Base-by-base conservation (phyloP, 1,140 invertebrate genomes). In the Drosophila baimaii region DNA sequence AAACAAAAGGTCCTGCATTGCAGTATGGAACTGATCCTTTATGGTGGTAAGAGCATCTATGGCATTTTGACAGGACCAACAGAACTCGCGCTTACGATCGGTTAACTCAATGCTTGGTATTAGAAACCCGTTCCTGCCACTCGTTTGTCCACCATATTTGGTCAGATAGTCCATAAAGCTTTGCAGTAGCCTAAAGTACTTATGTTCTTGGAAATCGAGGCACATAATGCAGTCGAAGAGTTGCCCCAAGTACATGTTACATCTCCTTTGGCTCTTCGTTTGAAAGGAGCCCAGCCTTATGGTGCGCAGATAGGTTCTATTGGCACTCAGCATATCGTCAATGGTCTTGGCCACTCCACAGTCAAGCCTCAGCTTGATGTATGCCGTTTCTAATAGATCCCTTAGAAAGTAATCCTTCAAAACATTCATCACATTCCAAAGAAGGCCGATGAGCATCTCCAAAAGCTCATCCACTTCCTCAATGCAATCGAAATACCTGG, bases 301-400 rank as follows among this genome's bases (percentile, higher is more conserved):
- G 13, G 21, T 23, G 0, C 33, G n/a, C 6, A 86, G 31, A 58
- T 83, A 86, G 1, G 2, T 29, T 21, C 12, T 44, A 31, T 88
- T 77, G 2, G 55, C 39, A 0, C 12, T 17, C 9, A 82, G 39
- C 8, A 88, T 8, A 2, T 79, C 75, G 5, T 88, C 79, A 0
- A 88, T 6, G 5, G 58, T 65, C 1, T 17, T 23, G 3, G 51
- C 43, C 8, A 31, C 2, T 3, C n/a, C 43, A 23, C 43, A 77
- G 10, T 6, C 37, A 0, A 21, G 8, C 2, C 31, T 23, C 0
- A 88, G 44, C 5, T 15, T 8, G 2, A 12, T 27, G 5, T 52
- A 70, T 3, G 71, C 66, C 5, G 57, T 27, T 21, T 46, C 52
- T 7, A 85, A 13, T 0, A 85, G 35, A 12, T 76, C 8, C 1